Conservation (phyloP, 2,113 vertebrate genomes). For the Engystomops pustulosus region DNA sequence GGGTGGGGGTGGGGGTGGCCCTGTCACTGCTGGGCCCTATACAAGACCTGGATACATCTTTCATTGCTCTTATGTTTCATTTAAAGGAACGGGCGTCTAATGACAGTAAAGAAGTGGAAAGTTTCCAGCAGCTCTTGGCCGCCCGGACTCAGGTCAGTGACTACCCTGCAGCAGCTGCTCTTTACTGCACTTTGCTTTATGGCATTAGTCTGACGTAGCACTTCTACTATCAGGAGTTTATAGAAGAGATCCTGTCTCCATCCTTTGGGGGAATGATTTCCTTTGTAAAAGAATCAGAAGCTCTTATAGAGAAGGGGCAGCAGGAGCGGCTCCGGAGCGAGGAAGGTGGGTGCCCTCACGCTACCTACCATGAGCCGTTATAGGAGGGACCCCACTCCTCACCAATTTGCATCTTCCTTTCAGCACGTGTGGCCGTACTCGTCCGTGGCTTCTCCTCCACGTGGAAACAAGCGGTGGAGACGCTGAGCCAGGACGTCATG, state of each 20-base stretch:
- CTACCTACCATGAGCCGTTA: no score
- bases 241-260: conserved; percentile 87
- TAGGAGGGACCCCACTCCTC: background rate
- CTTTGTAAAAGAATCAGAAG: conserved; percentile 91
- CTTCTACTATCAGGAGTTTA: conserved; percentile 81
- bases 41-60: no score
- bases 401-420: background rate
- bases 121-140: conserved; percentile 90
- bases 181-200: background rate
- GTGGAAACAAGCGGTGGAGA: conserved; percentile 90
- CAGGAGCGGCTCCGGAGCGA: conserved; percentile 86
- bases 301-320: conserved; percentile 86
- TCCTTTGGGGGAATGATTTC: conserved; percentile 91
- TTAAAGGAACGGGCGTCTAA: conserved; percentile 87
- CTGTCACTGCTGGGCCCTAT: background rate
- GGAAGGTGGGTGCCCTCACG: conserved; percentile 75
- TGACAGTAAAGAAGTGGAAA: conserved; percentile 92
- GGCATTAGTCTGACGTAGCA: background rate
- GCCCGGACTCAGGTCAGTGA: conserved; percentile 83
- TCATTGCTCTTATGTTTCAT: background rate
- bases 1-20: no score
- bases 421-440: conserved; percentile 85
- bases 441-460: conserved; percentile 85
- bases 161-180: no score
- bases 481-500: conserved; percentile 92